Evolutionary conservation across 2,797 vertebrate genomes (phyloP).

Genomic region (Gymnoscopelus braueri): DNA sequence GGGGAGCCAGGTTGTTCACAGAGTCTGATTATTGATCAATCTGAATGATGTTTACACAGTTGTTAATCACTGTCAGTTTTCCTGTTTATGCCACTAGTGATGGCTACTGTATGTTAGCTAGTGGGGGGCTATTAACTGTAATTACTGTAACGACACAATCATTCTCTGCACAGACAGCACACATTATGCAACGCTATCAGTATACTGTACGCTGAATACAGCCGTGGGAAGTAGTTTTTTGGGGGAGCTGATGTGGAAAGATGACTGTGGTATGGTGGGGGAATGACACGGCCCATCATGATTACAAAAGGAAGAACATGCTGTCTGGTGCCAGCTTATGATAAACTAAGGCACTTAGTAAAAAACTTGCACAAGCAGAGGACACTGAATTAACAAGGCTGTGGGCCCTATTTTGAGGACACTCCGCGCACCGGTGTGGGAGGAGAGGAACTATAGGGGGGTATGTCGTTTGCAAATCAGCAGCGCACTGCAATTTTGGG

Average conservation of each 20-base stretch:
- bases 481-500: too few species aligned
- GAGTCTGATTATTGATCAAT: slow-evolving; percentile 48
- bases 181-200: slow-evolving; percentile 51
- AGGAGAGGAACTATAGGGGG: too few species aligned
- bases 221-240: slow-evolving; percentile 39
- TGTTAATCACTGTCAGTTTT: slow-evolving; percentile 45
- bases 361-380: slow-evolving; percentile 26
- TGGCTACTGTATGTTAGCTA: slow-evolving; percentile 18
- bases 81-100: slow-evolving; percentile 6
- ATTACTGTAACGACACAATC: slow-evolving; percentile 50
- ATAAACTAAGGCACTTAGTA: neutral
- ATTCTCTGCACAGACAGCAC: slow-evolving; percentile 25
- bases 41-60: slow-evolving; percentile 36
- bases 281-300: slow-evolving; percentile 42
- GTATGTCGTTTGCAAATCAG: too few species aligned
- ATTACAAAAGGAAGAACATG: slow-evolving; percentile 36
- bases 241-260: slow-evolving; percentile 54
- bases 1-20: slow-evolving; percentile 30
- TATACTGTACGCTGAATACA: slow-evolving; percentile 25
- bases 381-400: slow-evolving; percentile 5
- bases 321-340: too few species aligned
- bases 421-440: too few species aligned
- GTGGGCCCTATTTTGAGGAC: too few species aligned
- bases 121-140: slow-evolving; percentile 44
- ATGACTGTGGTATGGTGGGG: slow-evolving; percentile 46